These are phyloP conservation scores for Cephonodes hylas DNA, from an alignment of 2,888 invertebrate species.

Conservation along the genomic window DNA sequence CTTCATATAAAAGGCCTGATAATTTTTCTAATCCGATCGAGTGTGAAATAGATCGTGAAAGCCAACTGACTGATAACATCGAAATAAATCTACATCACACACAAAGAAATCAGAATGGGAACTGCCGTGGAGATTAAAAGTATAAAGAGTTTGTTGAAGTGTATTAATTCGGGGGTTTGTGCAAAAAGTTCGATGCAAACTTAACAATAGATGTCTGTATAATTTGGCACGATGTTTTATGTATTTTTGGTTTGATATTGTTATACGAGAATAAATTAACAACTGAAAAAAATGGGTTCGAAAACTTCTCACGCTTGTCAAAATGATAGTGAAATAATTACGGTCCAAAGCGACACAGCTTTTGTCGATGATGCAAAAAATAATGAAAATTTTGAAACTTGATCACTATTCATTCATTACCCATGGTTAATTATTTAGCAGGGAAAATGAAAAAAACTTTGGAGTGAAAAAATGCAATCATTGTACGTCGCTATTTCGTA, in stretches of 20 bases:
- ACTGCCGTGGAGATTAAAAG: neutral
- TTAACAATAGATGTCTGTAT: neutral
- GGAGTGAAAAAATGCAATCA: neutral
- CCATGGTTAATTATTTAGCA: no score
- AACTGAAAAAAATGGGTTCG: neutral
- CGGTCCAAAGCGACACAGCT: no score
- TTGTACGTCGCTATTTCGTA: neutral
- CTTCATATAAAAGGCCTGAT: neutral
- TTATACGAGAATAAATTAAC: neutral
- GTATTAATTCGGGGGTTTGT: neutral
- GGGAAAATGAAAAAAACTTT: no score
- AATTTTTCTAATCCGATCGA: slow-evolving; percentile 2
- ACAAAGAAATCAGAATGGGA: neutral
- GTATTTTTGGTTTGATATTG: neutral
- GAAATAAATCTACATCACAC: neutral
- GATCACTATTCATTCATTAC: no score
- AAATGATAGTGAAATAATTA: no score
- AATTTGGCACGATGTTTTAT: neutral
- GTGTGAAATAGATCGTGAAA: slow-evolving; percentile 6
- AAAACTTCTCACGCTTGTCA: no score
- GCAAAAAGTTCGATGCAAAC: neutral
- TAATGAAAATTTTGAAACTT: no score
- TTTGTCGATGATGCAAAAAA: no score
- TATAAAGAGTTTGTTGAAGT: slow-evolving; percentile 4
- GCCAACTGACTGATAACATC: neutral